Base-by-base conservation (phyloP, 64 coral and sea anemone genomes). In the Porites australiensis region DNA sequence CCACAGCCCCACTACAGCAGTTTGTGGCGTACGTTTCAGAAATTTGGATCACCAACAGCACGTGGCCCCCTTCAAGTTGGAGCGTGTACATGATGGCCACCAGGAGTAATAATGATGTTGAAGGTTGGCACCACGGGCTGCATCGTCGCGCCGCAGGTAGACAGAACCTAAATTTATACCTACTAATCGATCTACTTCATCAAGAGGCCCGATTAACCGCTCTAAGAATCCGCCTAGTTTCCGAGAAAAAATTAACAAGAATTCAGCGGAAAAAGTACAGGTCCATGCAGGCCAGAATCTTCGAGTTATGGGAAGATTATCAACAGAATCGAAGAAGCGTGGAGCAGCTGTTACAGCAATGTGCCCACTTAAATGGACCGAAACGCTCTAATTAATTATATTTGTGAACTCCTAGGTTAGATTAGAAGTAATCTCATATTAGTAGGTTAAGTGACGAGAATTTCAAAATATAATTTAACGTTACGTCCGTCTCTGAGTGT, bases 31-130 rank as follows among this genome's bases (percentile, higher is more conserved):
- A 57, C 54, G 54, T 57, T 1, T 57, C 54, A 1, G 54, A 57
- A 0, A 57, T 4, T 1, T 57, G 54, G 54, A 57, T 57, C 54
- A 9, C 1, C 54, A 57, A 57, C 54, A 57, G 12, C 55, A 37
- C 27, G 1, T 87, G 84, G 84, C 68, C 84, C 46, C 84, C 84
- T 4, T 73, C 68, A 18, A 27, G 47, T n/a, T 87, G 67, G 85
- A 73, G 67, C 27, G 85, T 87, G 1, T 87, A 58, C 14, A 72
- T 73, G 49, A 87, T 87, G 67, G 76, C 81, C 46, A 69, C 61
- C 11, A 84, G 44, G 19, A 48, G 11, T 6, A 84, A 84, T 60
- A 84, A 84, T n/a, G 60, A 84, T 18, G 47, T 84, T 3, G 81
- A 84, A 69, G 81, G 81, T 5, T 84, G 60, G 81, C 60, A 84